Evolutionary conservation across 2,888 invertebrate species (phyloP), one percentile per base, ranked within the genome.

Genomic region (Monochamus alternatus): DNA sequence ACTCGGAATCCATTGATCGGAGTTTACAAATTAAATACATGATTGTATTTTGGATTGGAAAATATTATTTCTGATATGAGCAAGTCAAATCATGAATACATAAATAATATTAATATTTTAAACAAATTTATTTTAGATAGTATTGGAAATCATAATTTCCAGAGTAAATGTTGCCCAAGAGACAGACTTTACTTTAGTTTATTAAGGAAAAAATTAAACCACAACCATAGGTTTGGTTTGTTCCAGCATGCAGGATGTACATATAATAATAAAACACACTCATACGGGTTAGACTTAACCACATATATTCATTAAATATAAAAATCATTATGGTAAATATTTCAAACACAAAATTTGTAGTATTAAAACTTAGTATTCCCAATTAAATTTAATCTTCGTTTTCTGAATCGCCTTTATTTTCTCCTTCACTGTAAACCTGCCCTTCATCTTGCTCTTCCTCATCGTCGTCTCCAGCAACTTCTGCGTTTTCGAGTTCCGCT

Each of bases 401-500:
- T 31, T 63, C 78, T 38, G 78, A 78, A 30, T 64, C 75, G 12
- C 51, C 64, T 58, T 78, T 70, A 22, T 52, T 55, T 32, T 78
- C 79, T 52, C 80, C 82, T 73, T 84, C 85, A 75, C 81, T 83
- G 63, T 82, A 84, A 51, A 83, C 81, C 80, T 86, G 86, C 31
- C 88, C 89, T 71, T 91, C 92, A 9, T 89, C 89, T 32, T 86
- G 78, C 73, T 93, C 93, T 80, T 96, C 96, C 84, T 96, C 94
- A 80, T 94, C 94, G 82, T 96, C 96, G 87, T 96, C 96, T 12
- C 97, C 98, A 75, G 95, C 96, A 10, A 97, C 96, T 90, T 98
- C 98, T 0, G 96, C 95, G 89, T 98, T 98, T 89, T 97, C 97
- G 64, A 95, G 93, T 88, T 98, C 98, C 12, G 98, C 95, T 81